phyloP scores from a whole-genome alignment of 2,888 invertebrate species.

The Mesorhabditis belari region DNA sequence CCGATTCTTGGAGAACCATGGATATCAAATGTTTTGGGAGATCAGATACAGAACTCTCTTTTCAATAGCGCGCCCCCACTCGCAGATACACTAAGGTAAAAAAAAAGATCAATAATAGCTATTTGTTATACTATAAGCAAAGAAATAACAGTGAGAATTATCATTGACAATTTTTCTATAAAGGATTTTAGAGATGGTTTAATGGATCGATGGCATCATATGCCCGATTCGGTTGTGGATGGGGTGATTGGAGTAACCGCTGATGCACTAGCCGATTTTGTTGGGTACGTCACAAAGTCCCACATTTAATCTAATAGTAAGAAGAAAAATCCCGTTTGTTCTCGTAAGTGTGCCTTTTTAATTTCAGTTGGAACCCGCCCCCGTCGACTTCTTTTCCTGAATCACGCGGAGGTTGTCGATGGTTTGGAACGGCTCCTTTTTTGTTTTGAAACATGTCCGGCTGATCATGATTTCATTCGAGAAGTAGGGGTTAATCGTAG shows the following conservation, averaged over 20 bases:
- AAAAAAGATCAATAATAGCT: no score
- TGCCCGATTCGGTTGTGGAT: not conserved
- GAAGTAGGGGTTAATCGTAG: constrained; percentile 13
- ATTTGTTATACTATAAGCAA: no score
- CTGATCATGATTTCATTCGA: constrained; percentile 27
- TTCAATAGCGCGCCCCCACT: not conserved
- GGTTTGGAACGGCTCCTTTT: constrained; percentile 30
- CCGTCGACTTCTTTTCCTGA: not conserved
- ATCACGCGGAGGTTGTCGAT: constrained; percentile 17
- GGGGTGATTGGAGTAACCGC: not conserved
- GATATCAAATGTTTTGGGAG: not conserved
- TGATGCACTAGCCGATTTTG: not conserved
- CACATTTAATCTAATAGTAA: no score
- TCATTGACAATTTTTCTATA: no score
- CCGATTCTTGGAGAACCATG: not conserved
- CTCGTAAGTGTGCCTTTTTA: not conserved
- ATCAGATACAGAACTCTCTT: not conserved
- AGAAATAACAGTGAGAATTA: no score
- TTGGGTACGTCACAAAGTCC: no score
- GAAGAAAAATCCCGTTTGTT: no score
- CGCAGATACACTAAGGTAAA: not conserved
- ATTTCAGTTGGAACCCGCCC: not conserved
- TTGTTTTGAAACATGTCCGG: constrained; percentile 22
- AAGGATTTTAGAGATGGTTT: not conserved
- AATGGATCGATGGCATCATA: not conserved